Evolutionary conservation across 2,888 invertebrate species (phyloP).

Genomic region (Epirrhoe tristata): DNA sequence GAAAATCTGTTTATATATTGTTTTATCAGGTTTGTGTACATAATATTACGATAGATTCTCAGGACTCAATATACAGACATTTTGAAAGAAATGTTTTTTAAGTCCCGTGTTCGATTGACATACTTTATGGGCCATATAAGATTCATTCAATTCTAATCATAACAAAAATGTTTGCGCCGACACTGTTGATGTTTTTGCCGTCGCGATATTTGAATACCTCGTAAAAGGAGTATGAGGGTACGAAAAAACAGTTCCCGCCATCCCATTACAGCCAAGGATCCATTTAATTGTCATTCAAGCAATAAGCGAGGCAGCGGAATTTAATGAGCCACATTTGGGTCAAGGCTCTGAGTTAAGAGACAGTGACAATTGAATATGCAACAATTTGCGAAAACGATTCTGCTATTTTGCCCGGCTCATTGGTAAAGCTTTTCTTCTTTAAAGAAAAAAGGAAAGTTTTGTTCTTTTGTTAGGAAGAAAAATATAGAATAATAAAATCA

Average conservation of each 20-base stretch:
- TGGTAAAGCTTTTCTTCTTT: constrained; percentile 19
- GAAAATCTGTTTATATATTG: no score
- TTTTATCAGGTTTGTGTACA: no score
- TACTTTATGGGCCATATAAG: constrained; percentile 16
- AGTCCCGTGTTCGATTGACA: background rate
- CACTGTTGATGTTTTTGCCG: constrained; percentile 38
- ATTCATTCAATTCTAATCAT: constrained; percentile 23
- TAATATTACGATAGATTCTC: no score
- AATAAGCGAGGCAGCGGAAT: constrained; percentile 73
- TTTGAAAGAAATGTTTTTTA: background rate
- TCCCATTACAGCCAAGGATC: constrained; percentile 61
- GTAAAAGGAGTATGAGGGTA: constrained; percentile 60
- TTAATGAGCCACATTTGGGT: constrained; percentile 75
- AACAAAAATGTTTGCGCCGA: constrained; percentile 32
- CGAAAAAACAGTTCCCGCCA: constrained; percentile 62
- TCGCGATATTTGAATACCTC: constrained; percentile 52
- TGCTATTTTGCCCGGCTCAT: constrained; percentile 18
- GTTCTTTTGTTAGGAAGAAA: constrained; percentile 11
- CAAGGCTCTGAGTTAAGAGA: constrained; percentile 60
- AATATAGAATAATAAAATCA: constrained; percentile 10
- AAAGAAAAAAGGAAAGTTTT: no score
- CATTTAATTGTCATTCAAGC: constrained; percentile 73
- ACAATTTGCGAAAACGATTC: constrained; percentile 45
- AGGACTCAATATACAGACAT: no score
- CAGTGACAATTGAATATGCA: constrained; percentile 44